Conservation (phyloP, 2,888 invertebrate genomes). For the Amphimallon solstitiale region DNA sequence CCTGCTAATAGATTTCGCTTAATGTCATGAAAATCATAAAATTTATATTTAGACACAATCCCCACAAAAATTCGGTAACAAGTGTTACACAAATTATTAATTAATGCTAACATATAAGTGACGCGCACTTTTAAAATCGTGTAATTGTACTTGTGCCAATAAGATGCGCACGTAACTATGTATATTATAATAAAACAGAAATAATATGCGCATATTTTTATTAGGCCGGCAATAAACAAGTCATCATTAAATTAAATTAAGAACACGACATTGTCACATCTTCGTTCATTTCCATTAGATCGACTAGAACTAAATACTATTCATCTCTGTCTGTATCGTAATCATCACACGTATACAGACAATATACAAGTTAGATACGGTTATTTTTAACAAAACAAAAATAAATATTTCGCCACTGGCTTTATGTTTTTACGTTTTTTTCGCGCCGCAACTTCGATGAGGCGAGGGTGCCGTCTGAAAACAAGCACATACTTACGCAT, state of each 20-base stretch:
- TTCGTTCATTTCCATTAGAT: conserved; percentile 5
- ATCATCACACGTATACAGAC: conserved; percentile 12
- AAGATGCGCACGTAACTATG: conserved; percentile 24
- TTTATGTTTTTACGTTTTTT: conserved; percentile 20
- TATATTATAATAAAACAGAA: conserved; percentile 28
- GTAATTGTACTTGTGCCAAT: conserved; percentile 27
- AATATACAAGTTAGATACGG: conserved; percentile 26
- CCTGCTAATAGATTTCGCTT: too few relatives aligned
- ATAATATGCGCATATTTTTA: conserved; percentile 31
- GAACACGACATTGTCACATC: conserved; percentile 12
- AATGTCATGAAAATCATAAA: too few relatives aligned
- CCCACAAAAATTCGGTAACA: too few relatives aligned
- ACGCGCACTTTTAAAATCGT: not conserved
- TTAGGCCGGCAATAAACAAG: conserved; percentile 31
- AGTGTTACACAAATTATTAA: conserved; percentile 1
- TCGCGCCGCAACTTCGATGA: not conserved
- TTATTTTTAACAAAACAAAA: conserved; percentile 38
- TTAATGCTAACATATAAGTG: conserved; percentile 13
- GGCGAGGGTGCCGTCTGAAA: conserved; percentile 32
- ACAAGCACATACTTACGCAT: conserved; percentile 17
- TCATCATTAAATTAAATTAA: conserved; percentile 33
- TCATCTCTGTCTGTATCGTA: conserved; percentile 17
- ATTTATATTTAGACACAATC: too few relatives aligned
- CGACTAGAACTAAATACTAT: conserved; percentile 12
- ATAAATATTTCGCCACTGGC: conserved; percentile 36